Base-by-base conservation (phyloP, 2,797 vertebrate genomes). In the Molossus alvarezi region DNA sequence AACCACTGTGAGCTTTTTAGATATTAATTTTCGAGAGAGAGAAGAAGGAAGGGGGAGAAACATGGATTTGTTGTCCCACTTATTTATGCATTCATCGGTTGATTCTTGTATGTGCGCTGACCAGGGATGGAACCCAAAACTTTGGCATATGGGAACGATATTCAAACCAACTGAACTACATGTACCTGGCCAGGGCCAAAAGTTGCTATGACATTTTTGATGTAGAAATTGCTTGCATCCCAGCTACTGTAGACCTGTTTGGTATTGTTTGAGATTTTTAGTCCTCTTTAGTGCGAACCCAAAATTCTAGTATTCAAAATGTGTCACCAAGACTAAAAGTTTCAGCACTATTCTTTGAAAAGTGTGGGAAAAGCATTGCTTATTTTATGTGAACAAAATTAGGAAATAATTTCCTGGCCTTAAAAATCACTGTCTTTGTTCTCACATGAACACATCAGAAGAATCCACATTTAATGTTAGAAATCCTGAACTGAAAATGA, bases 361-460 rank as follows among this genome's bases (percentile, higher is more conserved):
- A 20, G 21, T 17, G 0, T 33, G 15, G 62, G 6, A 11, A 55
- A 72, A 77, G 33, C 21, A 58, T 89, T 67, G 60, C 81, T 95
- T 71, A 64, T 87, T 79, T 93, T 76, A 90, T 58, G 14, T 88
- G 62, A 90, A 65, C 29, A 37, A 94, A 91, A 79, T 45, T 10
- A 95, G 57, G 58, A 82, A 77, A 60, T 75, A 14, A 93, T 72
- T 84, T 77, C 64, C 55, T 93, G 21, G 14, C 33, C 41, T 85
- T 92, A 71, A 92, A 53, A 94, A 72, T 84, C 18, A 67, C 57
- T 94, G n/a, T 73, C 37, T 90, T 58, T 95, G 53, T 15, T 83
- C 69, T 88, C 33, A 87, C 12, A 45, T 21, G 57, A 89, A 88
- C 23, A 94, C 17, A 90, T 33, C 5, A 33, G 60, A 94, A 76